Evolutionary conservation across 2,797 vertebrate species (phyloP).

Genomic region (Anguilla marmorata): DNA sequence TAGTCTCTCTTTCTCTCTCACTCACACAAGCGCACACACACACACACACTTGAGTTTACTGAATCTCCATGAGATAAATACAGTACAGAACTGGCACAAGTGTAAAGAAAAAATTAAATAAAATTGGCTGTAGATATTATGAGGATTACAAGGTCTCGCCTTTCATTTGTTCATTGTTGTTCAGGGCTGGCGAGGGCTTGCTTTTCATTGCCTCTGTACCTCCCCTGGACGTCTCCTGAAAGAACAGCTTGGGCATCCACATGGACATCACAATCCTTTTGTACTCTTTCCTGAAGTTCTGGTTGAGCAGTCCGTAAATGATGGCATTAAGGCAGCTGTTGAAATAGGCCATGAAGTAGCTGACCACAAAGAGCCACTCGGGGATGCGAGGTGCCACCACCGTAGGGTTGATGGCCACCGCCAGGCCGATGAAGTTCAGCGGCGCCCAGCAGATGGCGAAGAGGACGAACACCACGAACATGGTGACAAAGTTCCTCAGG

Average conservation of each 20-base stretch:
- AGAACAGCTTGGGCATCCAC: slow-evolving; percentile 76
- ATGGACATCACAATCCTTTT: slow-evolving; percentile 78
- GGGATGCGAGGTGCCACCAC: slow-evolving; percentile 76
- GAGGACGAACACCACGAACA: slow-evolving; percentile 86
- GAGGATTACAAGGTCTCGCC: slow-evolving; percentile 69
- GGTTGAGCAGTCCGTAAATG: slow-evolving; percentile 85
- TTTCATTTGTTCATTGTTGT: slow-evolving; percentile 79
- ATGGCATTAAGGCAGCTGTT: slow-evolving; percentile 90
- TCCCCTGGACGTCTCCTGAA: slow-evolving; percentile 75
- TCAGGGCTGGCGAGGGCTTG: slow-evolving; percentile 79
- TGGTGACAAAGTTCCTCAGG: slow-evolving; percentile 82
- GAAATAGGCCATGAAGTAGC: slow-evolving; percentile 89
- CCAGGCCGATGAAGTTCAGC: slow-evolving; percentile 81
- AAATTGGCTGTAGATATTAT: background rate
- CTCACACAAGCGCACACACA: background rate
- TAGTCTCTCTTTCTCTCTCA: slow-evolving; percentile 14
- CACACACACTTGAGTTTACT: background rate
- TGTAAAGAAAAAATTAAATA: background rate
- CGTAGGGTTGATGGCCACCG: slow-evolving; percentile 75
- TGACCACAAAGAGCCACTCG: slow-evolving; percentile 81
- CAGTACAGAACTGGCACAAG: slow-evolving; percentile 32
- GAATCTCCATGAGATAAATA: slow-evolving; percentile 14
- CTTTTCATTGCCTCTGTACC: slow-evolving; percentile 76
- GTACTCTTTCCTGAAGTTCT: slow-evolving; percentile 86
- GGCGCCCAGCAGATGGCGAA: slow-evolving; percentile 88